phyloP scores from a whole-genome alignment of 2,797 vertebrate genomes.

The Steatocranus sp. region DNA sequence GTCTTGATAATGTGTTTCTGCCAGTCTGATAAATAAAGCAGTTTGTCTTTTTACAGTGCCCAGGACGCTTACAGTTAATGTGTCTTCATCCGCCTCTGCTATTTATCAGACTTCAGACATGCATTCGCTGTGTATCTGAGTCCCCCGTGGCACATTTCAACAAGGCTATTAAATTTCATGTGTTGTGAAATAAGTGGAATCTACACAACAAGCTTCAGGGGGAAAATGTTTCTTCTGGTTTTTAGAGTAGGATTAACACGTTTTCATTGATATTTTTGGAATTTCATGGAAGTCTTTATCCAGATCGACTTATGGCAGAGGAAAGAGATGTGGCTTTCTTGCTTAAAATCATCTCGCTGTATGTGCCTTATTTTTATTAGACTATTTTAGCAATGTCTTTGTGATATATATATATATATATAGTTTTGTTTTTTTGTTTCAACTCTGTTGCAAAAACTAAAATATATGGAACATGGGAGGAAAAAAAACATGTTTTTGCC shows the following conservation, averaged over 20 bases:
- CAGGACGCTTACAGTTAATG: slow-evolving; percentile 70
- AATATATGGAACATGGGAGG: no score
- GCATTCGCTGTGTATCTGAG: slow-evolving; percentile 38
- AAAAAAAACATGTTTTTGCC: fast-evolving
- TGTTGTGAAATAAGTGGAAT: slow-evolving; percentile 31
- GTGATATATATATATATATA: background rate
- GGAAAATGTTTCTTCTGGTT: background rate
- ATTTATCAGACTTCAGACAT: slow-evolving; percentile 75
- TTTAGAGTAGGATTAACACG: slow-evolving; percentile 15
- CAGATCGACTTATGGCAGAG: background rate
- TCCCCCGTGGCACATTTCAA: slow-evolving; percentile 58
- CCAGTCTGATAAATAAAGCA: slow-evolving; percentile 76
- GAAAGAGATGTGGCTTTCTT: background rate
- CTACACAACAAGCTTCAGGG: slow-evolving; percentile 12
- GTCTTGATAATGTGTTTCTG: slow-evolving; percentile 66
- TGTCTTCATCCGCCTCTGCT: slow-evolving; percentile 54
- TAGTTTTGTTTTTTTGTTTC: fast-evolving
- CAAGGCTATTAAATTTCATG: slow-evolving; percentile 59
- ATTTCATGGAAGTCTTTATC: background rate
- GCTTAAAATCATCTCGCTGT: background rate
- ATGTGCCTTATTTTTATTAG: background rate
- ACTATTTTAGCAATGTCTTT: background rate
- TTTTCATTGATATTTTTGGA: background rate
- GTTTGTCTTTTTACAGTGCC: slow-evolving; percentile 74
- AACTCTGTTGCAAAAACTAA: background rate